A percentile compares a stretch with the other conserved stretches of the same genome.
Conservation (phyloP, 2,888 invertebrate genomes). For the Oscheius myriophilus region DNA sequence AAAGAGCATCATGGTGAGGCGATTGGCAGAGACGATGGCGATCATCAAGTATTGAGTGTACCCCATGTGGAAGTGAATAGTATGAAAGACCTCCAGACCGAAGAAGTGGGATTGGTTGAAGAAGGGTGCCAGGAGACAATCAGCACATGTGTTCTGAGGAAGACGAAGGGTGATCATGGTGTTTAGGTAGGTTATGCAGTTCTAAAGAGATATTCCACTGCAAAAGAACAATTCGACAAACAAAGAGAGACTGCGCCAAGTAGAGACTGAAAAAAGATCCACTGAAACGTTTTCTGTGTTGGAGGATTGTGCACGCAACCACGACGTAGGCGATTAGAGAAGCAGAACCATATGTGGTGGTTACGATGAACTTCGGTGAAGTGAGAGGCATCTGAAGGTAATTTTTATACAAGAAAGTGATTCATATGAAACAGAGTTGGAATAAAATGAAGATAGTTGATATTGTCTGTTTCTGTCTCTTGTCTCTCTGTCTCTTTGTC, state of each 20-base stretch:
- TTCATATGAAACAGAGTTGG: too few relatives aligned
- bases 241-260: conserved; percentile 8
- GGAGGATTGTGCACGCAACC: not conserved
- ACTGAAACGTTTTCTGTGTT: not conserved
- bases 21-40: conserved; percentile 30
- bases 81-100: conserved; percentile 28
- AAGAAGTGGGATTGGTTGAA: conserved; percentile 23
- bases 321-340: conserved; percentile 2
- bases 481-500: too few relatives aligned
- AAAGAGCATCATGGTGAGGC: conserved; percentile 34
- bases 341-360: not conserved
- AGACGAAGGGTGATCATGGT: conserved; percentile 36
- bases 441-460: too few relatives aligned
- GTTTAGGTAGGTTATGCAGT: conserved; percentile 37
- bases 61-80: conserved; percentile 36
- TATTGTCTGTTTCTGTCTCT: too few relatives aligned
- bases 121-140: conserved; percentile 33
- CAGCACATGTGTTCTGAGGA: conserved; percentile 39
- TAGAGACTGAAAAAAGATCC: conserved; percentile 8
- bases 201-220: conserved; percentile 28
- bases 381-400: conserved; percentile 7
- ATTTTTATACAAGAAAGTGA: too few relatives aligned
- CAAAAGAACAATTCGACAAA: not conserved
- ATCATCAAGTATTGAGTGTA: conserved; percentile 38
- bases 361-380: conserved; percentile 1